phyloP scores from a whole-genome alignment of 1,140 invertebrate genomes.

The Anastrepha ludens region DNA sequence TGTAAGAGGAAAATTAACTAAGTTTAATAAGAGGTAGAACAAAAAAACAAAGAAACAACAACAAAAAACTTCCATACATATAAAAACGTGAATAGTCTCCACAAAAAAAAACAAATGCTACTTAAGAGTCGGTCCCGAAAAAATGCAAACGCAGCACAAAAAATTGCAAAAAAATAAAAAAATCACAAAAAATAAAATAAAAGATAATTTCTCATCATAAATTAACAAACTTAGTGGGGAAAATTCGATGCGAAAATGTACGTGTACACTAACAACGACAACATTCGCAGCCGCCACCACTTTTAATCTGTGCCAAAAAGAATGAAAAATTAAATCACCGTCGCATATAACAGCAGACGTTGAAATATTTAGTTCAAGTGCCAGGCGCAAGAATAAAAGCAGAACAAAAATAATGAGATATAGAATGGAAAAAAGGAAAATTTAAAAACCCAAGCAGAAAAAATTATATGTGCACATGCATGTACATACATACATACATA shows the following conservation, averaged over 20 bases:
- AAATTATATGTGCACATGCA: not conserved
- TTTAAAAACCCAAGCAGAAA: constrained; percentile 8
- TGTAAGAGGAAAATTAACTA: not conserved
- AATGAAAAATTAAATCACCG: constrained; percentile 51
- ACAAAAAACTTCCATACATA: not conserved
- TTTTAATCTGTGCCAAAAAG: constrained; percentile 50
- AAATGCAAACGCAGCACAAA: not conserved
- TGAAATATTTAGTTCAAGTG: constrained; percentile 50
- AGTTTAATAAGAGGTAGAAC: constrained; percentile 17
- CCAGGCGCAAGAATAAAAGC: constrained; percentile 36
- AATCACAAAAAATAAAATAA: not conserved
- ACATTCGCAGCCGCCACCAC: constrained; percentile 14
- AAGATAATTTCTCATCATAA: not conserved
- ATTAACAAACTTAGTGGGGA: constrained; percentile 32
- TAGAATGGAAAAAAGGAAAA: constrained; percentile 27
- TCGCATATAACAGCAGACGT: constrained; percentile 47
- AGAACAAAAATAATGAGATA: constrained; percentile 20
- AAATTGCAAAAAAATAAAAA: not conserved
- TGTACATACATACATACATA: no score
- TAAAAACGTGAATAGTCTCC: no score
- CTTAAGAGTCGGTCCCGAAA: no score
- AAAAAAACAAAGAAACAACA: not conserved
- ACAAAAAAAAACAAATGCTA: no score
- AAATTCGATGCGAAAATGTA: constrained; percentile 40
- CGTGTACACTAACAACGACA: not conserved